These are phyloP conservation scores for Cromileptes altivelis DNA, from an alignment of 2,113 vertebrate species.

Conservation along the genomic window DNA sequence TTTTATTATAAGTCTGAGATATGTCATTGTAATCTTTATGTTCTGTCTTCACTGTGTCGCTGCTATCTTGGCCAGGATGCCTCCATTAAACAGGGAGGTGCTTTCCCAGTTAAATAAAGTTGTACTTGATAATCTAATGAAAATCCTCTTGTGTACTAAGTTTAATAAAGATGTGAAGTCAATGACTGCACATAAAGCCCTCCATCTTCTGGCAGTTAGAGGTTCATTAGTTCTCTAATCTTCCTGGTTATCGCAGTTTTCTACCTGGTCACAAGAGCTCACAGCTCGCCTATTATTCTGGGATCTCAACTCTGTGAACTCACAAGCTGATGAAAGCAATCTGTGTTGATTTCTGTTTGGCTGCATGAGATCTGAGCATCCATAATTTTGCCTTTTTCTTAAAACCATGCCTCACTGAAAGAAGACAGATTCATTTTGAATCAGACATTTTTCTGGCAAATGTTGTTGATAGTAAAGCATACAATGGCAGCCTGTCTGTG, in stretches of 20 bases:
- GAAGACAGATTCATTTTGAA: not conserved
- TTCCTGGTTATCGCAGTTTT: not conserved
- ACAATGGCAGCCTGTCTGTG: not conserved
- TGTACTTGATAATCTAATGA: not conserved
- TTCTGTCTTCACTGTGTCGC: not conserved
- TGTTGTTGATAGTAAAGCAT: not conserved
- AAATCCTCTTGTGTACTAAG: constrained; percentile 70
- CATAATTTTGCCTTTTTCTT: not conserved
- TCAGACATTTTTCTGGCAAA: not conserved
- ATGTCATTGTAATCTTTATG: not conserved
- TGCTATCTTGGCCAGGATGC: not conserved
- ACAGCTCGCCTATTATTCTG: not conserved
- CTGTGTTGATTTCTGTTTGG: not conserved
- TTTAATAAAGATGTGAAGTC: constrained; percentile 87
- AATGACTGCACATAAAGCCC: not conserved
- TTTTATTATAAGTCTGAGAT: not conserved
- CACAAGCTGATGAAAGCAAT: constrained; percentile 78
- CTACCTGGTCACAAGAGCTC: too few species aligned
- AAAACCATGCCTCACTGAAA: not conserved
- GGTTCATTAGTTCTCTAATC: not conserved
- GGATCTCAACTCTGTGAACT: not conserved
- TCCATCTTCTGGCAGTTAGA: constrained; percentile 55
- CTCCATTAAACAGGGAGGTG: not conserved
- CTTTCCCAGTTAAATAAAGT: not conserved
- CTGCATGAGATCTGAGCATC: not conserved